Evolutionary conservation across 2,113 vertebrate genomes (phyloP), one percentile per base, ranked within the genome.

Genomic region (Caretta caretta): DNA sequence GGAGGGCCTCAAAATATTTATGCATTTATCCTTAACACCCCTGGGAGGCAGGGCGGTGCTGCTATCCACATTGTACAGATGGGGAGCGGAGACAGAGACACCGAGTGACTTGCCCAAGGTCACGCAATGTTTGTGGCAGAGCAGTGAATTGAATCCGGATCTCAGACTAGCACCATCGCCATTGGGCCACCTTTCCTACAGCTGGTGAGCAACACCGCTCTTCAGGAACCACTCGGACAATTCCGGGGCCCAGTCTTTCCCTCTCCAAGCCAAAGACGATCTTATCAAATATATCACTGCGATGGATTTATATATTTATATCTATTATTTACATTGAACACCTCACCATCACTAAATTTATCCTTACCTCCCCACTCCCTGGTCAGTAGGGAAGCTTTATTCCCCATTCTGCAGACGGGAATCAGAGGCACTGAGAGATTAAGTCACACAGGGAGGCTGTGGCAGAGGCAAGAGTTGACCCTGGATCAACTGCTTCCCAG

Each of bases 391-490:
- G 35, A 20, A 59, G 29, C 4, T 10, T 25, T 54, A 25, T 35
- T 35, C 42, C 42, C 16, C 8, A 13, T 48, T 16, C 46, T 76
- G 75, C 42, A 76, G 42, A 76, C 27, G 75, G 38, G 75, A 76
- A 75, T 46, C 42, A 13, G 75, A 48, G 42, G 42, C 25, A 46
- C 24, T 5, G 22, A 48, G 27, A 25, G 24, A 76, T 48, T 12
- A 46, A 29, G 35, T 72, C 89, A 2, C 0, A 46, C 5, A 0
- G 22, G 10, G 17, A 29, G 54, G 62, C 57, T 83, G 0, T 80
- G 78, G 38, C 79, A 92, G 29, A 42, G 2, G 42, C 22, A 29
- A 13, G 8, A 13, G 4, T 5, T 78, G 42, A 53, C 6, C 51
- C 80, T 22, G 56, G n/a, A 29, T 29, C 54, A 11, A 20, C 29